A percentile compares a stretch with the other conserved stretches of the same genome.
These are phyloP conservation scores for Apeltes quadracus DNA, from an alignment of 2,113 vertebrate species.

Conservation along the genomic window DNA sequence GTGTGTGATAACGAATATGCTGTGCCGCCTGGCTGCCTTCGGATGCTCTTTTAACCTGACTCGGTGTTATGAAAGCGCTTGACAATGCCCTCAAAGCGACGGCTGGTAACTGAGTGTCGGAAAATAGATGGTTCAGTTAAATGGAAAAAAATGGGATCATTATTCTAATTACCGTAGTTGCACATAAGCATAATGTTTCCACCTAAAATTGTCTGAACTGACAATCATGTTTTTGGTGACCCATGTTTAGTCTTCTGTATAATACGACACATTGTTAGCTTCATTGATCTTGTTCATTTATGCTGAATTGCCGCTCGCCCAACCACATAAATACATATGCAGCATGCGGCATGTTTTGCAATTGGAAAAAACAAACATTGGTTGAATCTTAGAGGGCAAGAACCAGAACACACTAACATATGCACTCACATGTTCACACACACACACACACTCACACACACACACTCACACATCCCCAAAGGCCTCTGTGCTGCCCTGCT, in stretches of 20 bases:
- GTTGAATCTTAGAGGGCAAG: constrained; percentile 12
- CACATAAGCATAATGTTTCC: not conserved
- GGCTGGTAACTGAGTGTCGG: not conserved
- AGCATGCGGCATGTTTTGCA: not conserved
- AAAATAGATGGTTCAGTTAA: not conserved
- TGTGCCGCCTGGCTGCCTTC: not conserved
- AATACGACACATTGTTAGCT: constrained; percentile 23
- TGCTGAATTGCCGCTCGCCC: constrained; percentile 12
- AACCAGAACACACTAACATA: constrained; percentile 24
- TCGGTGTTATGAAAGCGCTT: not conserved
- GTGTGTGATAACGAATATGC: not conserved
- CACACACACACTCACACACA: constrained; percentile 25
- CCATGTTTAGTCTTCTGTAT: constrained; percentile 7
- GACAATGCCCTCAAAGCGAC: not conserved
- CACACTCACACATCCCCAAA: constrained; percentile 32
- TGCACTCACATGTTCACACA: constrained; percentile 16
- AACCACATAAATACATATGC: constrained; percentile 12
- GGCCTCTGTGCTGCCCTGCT: constrained; percentile 33
- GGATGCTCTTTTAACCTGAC: not conserved
- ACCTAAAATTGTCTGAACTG: not conserved
- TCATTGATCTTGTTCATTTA: constrained; percentile 26
- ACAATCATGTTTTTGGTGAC: not conserved
- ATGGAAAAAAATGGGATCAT: not conserved
- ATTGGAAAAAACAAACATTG: constrained; percentile 19
- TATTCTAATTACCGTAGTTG: not conserved